These are phyloP conservation scores for Pleuronectes platessa DNA, from an alignment of 2,113 vertebrate genomes.

Conservation along the genomic window DNA sequence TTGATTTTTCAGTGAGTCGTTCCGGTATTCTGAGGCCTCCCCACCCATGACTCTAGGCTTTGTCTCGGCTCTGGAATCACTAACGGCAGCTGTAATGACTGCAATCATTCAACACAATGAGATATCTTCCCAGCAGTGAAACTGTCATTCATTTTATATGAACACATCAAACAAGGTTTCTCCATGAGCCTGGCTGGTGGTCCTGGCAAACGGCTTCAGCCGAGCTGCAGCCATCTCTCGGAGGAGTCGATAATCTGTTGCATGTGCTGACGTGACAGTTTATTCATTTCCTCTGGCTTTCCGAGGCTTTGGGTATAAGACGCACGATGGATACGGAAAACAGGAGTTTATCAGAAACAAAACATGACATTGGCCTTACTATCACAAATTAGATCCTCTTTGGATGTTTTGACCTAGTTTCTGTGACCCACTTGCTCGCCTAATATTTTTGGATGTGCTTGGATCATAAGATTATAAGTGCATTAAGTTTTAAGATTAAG, in stretches of 20 bases:
- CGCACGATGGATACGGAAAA: conserved; percentile 28
- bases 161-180: conserved; percentile 61
- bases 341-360: conserved; percentile 45
- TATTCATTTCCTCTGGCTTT: conserved; percentile 35
- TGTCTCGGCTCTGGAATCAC: conserved; percentile 40
- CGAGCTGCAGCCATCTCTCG: conserved; percentile 58
- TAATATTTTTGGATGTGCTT: conserved; percentile 32
- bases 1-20: conserved; percentile 21
- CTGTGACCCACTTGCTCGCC: conserved; percentile 52
- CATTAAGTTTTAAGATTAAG: not conserved
- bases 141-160: conserved; percentile 71
- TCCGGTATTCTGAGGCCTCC: conserved; percentile 44
- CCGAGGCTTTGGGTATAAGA: conserved; percentile 35
- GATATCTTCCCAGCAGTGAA: conserved; percentile 62
- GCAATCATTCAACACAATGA: conserved; percentile 62
- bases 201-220: conserved; percentile 64
- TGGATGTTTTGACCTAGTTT: conserved; percentile 59
- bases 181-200: conserved; percentile 59
- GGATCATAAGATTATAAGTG: conserved; percentile 43
- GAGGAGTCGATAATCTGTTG: conserved; percentile 63
- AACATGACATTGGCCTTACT: conserved; percentile 38
- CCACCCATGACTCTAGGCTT: conserved; percentile 37
- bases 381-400: conserved; percentile 54
- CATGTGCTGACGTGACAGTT: conserved; percentile 52
- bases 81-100: conserved; percentile 52